Evolutionary conservation across 1,140 invertebrate genomes (phyloP).

Genomic region (Cheumatopsyche charites): DNA sequence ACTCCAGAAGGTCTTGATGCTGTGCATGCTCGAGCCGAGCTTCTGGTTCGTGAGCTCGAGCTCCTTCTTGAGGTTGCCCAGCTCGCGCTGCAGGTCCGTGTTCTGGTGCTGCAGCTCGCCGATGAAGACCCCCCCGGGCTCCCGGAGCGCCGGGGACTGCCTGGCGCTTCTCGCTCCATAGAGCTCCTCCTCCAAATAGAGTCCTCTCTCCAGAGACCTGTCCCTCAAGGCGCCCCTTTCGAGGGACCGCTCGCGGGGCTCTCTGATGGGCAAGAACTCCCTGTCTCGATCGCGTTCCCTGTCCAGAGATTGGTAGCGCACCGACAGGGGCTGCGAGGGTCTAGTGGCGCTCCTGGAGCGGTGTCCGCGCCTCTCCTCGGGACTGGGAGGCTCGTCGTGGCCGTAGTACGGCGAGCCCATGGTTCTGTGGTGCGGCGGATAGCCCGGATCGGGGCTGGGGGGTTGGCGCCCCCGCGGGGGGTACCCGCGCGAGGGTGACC

Average conservation of each 20-base stretch:
- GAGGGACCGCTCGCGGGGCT: constrained; percentile 67
- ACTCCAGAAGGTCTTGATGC: constrained; percentile 99
- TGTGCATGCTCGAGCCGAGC: constrained; percentile 97
- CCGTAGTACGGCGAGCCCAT: constrained; percentile 72
- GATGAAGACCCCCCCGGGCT: constrained; percentile 69
- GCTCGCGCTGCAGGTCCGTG: constrained; percentile 92
- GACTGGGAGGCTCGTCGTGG: constrained; percentile 76
- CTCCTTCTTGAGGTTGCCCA: constrained; percentile 95
- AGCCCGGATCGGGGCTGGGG: constrained; percentile 41
- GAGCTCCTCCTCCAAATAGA: constrained; percentile 77
- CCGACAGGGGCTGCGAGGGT: constrained; percentile 61
- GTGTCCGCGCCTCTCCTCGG: constrained; percentile 70
- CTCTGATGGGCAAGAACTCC: constrained; percentile 82
- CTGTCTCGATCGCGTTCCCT: constrained; percentile 72
- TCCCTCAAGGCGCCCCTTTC: constrained; percentile 56
- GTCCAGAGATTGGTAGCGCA: constrained; percentile 79
- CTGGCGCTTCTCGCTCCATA: constrained; percentile 75
- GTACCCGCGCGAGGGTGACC: constrained; percentile 77
- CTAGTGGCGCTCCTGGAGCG: constrained; percentile 66
- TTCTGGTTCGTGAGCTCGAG: constrained; percentile 97
- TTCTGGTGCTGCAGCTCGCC: constrained; percentile 95
- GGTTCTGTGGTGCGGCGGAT: constrained; percentile 50
- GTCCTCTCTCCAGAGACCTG: constrained; percentile 67
- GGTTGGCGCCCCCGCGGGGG: constrained; percentile 65
- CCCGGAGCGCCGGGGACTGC: constrained; percentile 71